These are phyloP conservation scores for Ellobius talpinus DNA, from an alignment of 2,113 vertebrate species.

Conservation along the genomic window DNA sequence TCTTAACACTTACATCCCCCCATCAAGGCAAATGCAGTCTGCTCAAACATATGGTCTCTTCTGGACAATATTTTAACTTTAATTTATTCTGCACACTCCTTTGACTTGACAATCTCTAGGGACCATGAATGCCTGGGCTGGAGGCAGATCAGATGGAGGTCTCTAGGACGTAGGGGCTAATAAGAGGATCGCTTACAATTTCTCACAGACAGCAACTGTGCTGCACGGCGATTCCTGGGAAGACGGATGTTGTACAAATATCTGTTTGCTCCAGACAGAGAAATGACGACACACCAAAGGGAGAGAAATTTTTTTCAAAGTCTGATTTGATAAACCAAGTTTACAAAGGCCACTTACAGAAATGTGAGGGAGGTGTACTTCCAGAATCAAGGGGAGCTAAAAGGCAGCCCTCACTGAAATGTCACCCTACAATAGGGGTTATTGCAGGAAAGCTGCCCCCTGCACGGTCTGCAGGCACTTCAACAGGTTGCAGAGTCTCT, in stretches of 20 bases:
- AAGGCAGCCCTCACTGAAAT: background rate
- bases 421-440: background rate
- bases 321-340: background rate
- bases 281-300: background rate
- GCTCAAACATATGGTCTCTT: conserved; percentile 78
- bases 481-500: background rate
- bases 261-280: background rate
- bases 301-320: background rate
- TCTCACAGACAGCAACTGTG: conserved; percentile 26
- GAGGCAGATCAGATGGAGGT: conserved; percentile 38
- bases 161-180: conserved; percentile 16
- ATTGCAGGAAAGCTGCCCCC: background rate
- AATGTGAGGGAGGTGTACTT: background rate
- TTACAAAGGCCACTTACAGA: background rate
- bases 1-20: conserved; percentile 71
- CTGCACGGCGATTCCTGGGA: background rate
- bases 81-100: conserved; percentile 71
- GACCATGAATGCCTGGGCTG: conserved; percentile 44
- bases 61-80: conserved; percentile 78
- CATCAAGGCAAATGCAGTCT: conserved; percentile 71
- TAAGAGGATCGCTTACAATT: conserved; percentile 12
- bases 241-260: background rate
- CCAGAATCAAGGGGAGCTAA: background rate
- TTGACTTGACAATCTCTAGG: conserved; percentile 64
- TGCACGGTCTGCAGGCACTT: background rate